Percentiles rank a stretch among this genome's conserved stretches.
phyloP scores from a whole-genome alignment of 2,888 invertebrate species.

The Catotricha subobsoleta region DNA sequence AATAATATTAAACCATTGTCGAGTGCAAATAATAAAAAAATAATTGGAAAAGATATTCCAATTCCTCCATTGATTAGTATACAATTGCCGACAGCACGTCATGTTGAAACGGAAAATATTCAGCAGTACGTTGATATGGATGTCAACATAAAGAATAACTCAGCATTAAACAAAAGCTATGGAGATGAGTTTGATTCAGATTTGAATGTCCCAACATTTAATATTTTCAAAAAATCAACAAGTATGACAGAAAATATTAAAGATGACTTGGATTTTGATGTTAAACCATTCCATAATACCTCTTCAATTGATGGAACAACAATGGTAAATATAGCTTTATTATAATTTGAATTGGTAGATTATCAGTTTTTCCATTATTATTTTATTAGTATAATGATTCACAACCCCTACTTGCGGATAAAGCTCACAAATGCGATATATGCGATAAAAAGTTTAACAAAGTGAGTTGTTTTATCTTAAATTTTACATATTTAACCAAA shows the following conservation, averaged over 20 bases:
- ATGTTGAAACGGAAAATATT: not conserved
- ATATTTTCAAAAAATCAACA: too few species aligned
- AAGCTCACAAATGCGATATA: constrained; percentile 1
- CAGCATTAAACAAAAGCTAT: not conserved
- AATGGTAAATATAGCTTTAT: too few species aligned
- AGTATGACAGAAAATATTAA: too few species aligned
- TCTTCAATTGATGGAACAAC: too few species aligned
- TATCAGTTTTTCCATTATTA: too few species aligned
- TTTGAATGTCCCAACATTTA: not conserved
- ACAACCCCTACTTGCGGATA: too few species aligned
- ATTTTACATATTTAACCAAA: not conserved
- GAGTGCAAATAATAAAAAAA: not conserved
- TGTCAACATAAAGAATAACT: too few species aligned
- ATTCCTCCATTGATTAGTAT: constrained; percentile 1
- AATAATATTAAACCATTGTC: not conserved
- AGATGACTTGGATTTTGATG: too few species aligned
- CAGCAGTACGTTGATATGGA: too few species aligned
- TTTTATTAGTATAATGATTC: too few species aligned
- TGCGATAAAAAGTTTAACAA: constrained; percentile 1
- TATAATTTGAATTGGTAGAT: too few species aligned
- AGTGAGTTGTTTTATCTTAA: constrained; percentile 1
- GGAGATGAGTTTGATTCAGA: not conserved
- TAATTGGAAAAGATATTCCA: not conserved
- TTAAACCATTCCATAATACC: too few species aligned
- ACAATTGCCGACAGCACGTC: not conserved